Evolutionary conservation across 2,797 vertebrate species (phyloP), one percentile per base, ranked within the genome.

Genomic region (Kryptolebias ocellatus): DNA sequence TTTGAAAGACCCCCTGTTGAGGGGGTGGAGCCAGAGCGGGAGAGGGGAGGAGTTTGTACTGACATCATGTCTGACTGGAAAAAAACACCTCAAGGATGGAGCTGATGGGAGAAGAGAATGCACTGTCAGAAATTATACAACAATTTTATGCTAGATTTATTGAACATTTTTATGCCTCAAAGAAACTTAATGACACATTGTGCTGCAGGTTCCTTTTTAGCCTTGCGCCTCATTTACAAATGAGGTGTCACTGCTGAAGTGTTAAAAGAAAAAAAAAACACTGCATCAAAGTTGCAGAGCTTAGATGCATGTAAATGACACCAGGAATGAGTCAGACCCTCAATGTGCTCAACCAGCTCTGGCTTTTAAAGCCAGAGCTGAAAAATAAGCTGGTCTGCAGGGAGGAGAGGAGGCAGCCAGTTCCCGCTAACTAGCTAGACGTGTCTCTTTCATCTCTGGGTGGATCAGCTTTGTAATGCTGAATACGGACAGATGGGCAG

Each of bases 1-100:
- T 95, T 96, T 67, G 92, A 91, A 53, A 95, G 74, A 39, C 98
- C 97, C 2, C 96, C 91, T 0, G 95, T 83, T 44, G 95, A 95
- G 76, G 95, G 90, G 64, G 95, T 95, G 88, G 92, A 92, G 77
- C 90, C 91, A 46, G 93, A 93, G 54, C 93, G 92, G n/a, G 93
- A 92, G 16, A 94, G 90, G 10, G 91, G 91, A 46, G 97, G 96
- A 80, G 97, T 97, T 91, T 96, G 96, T 90, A 96, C 93, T 2
- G 96, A 94, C 94, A 95, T 90, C 4, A 95, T 94, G 85, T 91
- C 93, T 85, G 90, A 91, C 5, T 85, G 87, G 2, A 90, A 91
- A 90, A 91, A 68, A 90, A 87, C 6, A 84, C 94, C 93, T 74
- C 34, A 14, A 58, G 60, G 72, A 78, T 17, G 53, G 55, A 72